Percentiles rank a stretch among this genome's conserved stretches.
These are phyloP conservation scores for Nemapogon koenigi DNA, from an alignment of 2,888 invertebrate genomes.

Conservation along the genomic window DNA sequence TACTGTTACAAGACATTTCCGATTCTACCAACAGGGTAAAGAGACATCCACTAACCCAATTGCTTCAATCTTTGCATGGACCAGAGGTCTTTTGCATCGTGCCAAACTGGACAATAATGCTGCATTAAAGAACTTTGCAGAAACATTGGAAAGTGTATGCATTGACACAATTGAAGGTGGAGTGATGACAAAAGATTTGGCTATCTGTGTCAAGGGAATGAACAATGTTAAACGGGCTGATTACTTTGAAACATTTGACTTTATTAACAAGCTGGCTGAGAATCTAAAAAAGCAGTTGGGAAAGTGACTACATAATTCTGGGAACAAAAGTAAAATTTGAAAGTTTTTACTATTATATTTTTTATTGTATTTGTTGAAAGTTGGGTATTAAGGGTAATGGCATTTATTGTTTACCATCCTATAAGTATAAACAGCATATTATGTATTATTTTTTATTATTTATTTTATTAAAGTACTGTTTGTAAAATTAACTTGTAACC, in stretches of 20 bases:
- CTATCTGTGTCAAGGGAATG: constrained; percentile 97
- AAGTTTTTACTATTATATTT: constrained; percentile 16
- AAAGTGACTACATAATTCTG: constrained; percentile 47
- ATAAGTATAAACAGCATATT: background rate
- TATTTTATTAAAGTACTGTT: constrained; percentile 2
- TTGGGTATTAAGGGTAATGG: constrained; percentile 29
- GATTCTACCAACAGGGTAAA: constrained; percentile 90
- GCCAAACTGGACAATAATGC: constrained; percentile 91
- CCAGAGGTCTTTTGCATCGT: constrained; percentile 89
- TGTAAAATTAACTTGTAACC: background rate
- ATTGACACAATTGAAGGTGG: constrained; percentile 95
- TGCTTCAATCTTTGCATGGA: constrained; percentile 99
- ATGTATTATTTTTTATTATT: constrained; percentile 9
- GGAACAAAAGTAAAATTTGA: constrained; percentile 34
- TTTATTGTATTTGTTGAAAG: constrained; percentile 1
- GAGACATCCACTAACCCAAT: constrained; percentile 99
- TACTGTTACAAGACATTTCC: constrained; percentile 91
- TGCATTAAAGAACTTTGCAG: constrained; percentile 79
- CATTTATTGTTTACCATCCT: constrained; percentile 48
- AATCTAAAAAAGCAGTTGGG: constrained; percentile 75
- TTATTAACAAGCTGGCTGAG: constrained; percentile 92
- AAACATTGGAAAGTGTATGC: constrained; percentile 88
- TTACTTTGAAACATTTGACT: constrained; percentile 96
- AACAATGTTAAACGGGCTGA: constrained; percentile 77
- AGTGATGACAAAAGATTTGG: constrained; percentile 97